Evolutionary conservation across 2,888 invertebrate genomes (phyloP).

Genomic region (Eupeodes latifasciatus): DNA sequence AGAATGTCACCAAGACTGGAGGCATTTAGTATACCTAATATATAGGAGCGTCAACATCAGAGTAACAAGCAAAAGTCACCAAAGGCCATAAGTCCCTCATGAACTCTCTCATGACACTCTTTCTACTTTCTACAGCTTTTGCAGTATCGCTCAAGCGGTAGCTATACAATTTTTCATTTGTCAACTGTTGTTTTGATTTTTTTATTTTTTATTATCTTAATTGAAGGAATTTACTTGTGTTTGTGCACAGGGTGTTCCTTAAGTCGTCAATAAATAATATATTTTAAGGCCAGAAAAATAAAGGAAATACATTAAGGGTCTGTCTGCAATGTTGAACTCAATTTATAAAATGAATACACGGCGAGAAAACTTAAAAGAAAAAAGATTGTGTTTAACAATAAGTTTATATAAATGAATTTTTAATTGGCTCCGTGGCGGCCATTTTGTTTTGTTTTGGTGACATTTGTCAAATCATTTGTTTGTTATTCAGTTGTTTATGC

Average conservation of each 20-base stretch:
- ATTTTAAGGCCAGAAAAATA: no score
- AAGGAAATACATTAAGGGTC: no score
- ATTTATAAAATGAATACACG: no score
- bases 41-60: conserved; percentile 63
- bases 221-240: conserved; percentile 31
- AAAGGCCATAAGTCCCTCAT: conserved; percentile 72
- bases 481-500: no score
- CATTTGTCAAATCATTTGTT: no score
- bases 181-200: conserved; percentile 60
- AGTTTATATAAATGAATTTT: no score
- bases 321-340: no score
- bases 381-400: no score
- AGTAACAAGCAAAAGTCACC: conserved; percentile 67
- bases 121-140: conserved; percentile 30
- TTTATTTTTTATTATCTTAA: conserved; percentile 36
- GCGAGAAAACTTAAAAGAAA: no score
- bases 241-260: background rate
- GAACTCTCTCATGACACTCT: conserved; percentile 64
- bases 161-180: conserved; percentile 72
- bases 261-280: no score
- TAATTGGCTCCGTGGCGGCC: no score
- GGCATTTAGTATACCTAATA: conserved; percentile 32
- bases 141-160: conserved; percentile 46
- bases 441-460: no score
- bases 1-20: conserved; percentile 16